phyloP scores from a whole-genome alignment of 2,113 vertebrate genomes.

The human region DNA sequence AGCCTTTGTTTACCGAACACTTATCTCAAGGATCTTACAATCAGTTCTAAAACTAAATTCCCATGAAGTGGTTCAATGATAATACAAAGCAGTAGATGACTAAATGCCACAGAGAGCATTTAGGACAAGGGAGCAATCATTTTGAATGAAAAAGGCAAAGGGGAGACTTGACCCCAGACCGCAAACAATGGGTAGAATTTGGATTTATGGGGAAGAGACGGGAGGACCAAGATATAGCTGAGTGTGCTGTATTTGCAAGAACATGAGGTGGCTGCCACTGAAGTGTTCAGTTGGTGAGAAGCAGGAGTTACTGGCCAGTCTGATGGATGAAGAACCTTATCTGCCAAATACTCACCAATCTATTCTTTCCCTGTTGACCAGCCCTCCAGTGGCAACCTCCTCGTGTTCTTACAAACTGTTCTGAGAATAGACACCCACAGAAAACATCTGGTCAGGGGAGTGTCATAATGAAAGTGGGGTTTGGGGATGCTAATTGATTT shows the following conservation, averaged over 20 bases:
- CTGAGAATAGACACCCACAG: not conserved
- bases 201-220: not conserved
- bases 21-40: not conserved
- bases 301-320: not conserved
- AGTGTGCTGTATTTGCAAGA: not conserved
- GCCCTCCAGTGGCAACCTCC: not conserved
- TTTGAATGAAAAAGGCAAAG: not conserved
- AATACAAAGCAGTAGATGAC: not conserved
- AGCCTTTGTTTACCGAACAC: not conserved
- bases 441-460: not conserved
- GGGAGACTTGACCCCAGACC: not conserved
- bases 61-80: not conserved
- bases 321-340: not conserved
- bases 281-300: not conserved
- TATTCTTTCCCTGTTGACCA: not conserved
- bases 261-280: not conserved
- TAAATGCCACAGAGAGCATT: not conserved
- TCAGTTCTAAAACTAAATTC: conserved; percentile 46
- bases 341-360: not conserved
- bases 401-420: not conserved
- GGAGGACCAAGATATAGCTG: not conserved
- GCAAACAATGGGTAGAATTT: not conserved
- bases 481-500: not conserved
- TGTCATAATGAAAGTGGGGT: not conserved
- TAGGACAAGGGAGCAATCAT: not conserved